Evolutionary conservation across 2,113 vertebrate genomes (phyloP), one percentile per base, ranked within the genome.

Genomic region (Thalassarche chlororhynchos): DNA sequence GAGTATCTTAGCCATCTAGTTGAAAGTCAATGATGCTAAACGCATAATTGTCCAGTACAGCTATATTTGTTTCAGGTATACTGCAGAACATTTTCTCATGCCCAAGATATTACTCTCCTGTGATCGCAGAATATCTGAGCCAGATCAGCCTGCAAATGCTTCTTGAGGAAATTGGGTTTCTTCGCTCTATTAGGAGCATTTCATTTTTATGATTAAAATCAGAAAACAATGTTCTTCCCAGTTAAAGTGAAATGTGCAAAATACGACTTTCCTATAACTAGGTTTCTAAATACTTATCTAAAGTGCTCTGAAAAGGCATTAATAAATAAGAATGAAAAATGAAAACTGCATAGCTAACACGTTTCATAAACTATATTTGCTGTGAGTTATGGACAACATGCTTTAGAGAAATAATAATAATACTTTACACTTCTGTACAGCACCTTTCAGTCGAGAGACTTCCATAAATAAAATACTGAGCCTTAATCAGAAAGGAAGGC

Each of bases 171-270:
- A 98, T 97, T 98, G 97, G 78, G 84, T 97, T 97, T 97, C 86
- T 96, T 89, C 14, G 71, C 96, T 97, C 96, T 97, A 97, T 97
- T 97, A 96, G 84, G 92, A 97, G 84, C 95, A 84, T 95, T 97
- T 96, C 90, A 94, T 97, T 98, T 97, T 96, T 91, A 23, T 96
- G 97, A 98, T 98, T 97, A 97, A 97, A 97, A 97, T 97, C 96
- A 96, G 95, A 96, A 96, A 97, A 96, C 94, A 97, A 84, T 90
- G 93, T 94, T 97, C 93, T 80, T 89, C 90, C 80, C 94, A 57
- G 90, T 88, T 91, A 70, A 95, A 96, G 95, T 21, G 91, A 32
- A 69, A 84, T 17, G 81, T 57, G 93, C 78, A 58, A 92, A 94
- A 77, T 26, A 61, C 3, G 34, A 80, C 66, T 85, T 72, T 24